Evolutionary conservation across 2,797 vertebrate genomes (phyloP).

Genomic region (Lemur catta): DNA sequence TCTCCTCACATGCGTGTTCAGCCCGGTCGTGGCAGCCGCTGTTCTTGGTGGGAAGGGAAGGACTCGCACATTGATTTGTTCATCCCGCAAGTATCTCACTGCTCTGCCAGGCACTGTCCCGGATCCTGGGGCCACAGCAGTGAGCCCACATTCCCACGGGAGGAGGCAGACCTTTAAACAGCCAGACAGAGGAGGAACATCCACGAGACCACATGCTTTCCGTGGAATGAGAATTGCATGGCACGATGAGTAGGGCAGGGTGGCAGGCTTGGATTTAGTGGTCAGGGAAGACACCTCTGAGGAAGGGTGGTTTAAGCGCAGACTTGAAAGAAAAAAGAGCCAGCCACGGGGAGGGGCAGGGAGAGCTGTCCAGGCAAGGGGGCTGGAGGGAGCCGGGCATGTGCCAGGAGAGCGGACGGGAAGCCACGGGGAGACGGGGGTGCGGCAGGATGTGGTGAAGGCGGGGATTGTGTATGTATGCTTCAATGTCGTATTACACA

Average conservation of each 20-base stretch:
- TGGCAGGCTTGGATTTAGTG: neutral
- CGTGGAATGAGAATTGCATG: accelerated
- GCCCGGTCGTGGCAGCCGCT: neutral
- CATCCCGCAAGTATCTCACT: neutral
- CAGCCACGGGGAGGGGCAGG: too few species aligned
- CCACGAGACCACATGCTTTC: neutral
- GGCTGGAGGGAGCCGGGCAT: neutral
- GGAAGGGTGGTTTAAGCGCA: neutral
- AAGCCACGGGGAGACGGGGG: neutral
- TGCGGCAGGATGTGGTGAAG: accelerated
- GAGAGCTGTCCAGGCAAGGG: neutral
- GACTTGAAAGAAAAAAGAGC: neutral
- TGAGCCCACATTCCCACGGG: neutral
- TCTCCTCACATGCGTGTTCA: accelerated
- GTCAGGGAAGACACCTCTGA: accelerated
- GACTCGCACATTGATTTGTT: accelerated
- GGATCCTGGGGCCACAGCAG: neutral
- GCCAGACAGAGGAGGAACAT: neutral
- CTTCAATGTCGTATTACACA: neutral
- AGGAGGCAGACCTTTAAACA: neutral
- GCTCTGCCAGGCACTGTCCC: neutral
- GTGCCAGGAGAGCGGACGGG: neutral
- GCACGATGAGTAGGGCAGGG: accelerated
- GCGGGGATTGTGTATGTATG: neutral
- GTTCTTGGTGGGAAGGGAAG: neutral